These are phyloP conservation scores for Anas platyrhynchos DNA, from an alignment of 2,113 vertebrate genomes.

Conservation along the genomic window DNA sequence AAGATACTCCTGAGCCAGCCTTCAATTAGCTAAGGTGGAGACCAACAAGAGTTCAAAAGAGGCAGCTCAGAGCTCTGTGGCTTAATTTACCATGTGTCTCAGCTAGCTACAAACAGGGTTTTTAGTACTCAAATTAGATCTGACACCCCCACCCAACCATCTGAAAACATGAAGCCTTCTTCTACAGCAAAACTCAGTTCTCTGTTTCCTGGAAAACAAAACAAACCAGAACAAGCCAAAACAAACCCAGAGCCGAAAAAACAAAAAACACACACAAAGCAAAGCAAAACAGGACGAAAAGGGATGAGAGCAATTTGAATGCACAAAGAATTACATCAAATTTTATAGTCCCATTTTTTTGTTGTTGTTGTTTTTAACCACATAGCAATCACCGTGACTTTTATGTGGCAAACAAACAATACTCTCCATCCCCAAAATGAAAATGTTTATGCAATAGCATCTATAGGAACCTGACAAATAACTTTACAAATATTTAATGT, in stretches of 20 bases:
- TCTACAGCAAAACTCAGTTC: neutral
- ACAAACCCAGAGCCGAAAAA: neutral
- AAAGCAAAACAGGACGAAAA: neutral
- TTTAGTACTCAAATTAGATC: neutral
- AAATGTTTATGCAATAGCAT: neutral
- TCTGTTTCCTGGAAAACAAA: neutral
- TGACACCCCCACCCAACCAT: neutral
- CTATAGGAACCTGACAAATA: neutral
- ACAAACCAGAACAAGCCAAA: neutral
- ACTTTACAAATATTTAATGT: neutral
- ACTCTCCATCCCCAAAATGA: neutral
- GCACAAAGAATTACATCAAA: neutral
- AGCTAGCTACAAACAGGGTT: neutral
- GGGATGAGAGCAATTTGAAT: neutral
- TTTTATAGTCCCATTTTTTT: neutral
- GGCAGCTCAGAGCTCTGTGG: neutral
- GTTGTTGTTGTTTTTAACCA: neutral
- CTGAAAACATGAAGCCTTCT: neutral
- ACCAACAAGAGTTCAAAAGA: neutral
- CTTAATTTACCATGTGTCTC: neutral
- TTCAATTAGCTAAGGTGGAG: neutral
- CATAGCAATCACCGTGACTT: neutral
- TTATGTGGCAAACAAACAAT: neutral
- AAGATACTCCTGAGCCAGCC: neutral
- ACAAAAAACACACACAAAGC: neutral